Evolutionary conservation across 2,113 vertebrate genomes (phyloP).

Genomic region (Ondatra zibethicus): DNA sequence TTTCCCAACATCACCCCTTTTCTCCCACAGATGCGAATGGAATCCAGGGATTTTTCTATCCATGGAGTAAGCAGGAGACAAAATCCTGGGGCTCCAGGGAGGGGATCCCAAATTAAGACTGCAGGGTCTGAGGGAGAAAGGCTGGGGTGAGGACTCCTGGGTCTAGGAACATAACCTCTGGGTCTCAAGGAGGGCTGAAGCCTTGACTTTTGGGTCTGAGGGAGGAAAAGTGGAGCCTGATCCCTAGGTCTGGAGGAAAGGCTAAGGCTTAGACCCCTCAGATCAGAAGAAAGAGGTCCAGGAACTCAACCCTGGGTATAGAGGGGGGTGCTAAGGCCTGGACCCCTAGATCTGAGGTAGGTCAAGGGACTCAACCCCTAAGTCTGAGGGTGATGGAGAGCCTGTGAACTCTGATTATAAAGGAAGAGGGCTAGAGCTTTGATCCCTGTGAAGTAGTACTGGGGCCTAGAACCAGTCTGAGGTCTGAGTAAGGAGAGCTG

Average conservation of each 20-base stretch:
- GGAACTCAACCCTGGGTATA: background rate
- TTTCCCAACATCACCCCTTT: background rate
- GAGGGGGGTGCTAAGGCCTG: background rate
- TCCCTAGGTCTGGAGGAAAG: background rate
- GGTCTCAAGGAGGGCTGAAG: background rate
- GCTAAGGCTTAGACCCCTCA: background rate
- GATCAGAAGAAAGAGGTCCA: background rate
- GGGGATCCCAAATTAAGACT: background rate
- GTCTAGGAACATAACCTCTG: background rate
- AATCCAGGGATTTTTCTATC: constrained; percentile 80
- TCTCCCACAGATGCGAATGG: constrained; percentile 72
- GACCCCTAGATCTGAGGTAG: background rate
- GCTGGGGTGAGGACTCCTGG: fast-evolving
- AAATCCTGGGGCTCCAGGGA: background rate
- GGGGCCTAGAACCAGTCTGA: background rate
- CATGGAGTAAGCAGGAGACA: constrained; percentile 74
- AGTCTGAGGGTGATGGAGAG: too few species aligned
- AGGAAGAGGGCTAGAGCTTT: background rate
- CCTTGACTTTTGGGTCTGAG: background rate
- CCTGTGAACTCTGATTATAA: background rate
- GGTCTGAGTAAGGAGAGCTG: background rate
- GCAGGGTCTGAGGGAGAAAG: background rate
- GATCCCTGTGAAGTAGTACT: background rate
- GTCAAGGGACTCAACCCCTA: background rate
- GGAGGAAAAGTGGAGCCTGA: background rate